Percentiles rank a stretch among this genome's conserved stretches.
phyloP scores from a whole-genome alignment of 2,113 vertebrate genomes.

The Pachypanchax playfairii region DNA sequence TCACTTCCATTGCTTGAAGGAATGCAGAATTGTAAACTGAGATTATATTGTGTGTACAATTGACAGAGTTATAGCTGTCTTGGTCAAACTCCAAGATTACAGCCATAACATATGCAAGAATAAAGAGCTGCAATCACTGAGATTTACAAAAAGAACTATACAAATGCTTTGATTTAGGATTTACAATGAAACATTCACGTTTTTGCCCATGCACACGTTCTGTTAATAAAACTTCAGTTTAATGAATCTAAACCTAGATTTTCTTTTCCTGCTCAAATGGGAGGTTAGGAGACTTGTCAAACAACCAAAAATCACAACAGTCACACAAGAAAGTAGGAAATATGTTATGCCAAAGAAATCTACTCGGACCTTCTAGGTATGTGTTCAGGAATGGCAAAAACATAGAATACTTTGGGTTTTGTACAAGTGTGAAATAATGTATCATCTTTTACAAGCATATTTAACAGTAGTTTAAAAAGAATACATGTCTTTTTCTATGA shows the following conservation, averaged over 20 bases:
- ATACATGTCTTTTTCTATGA: neutral
- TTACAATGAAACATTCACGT: no score
- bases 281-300: neutral
- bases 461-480: neutral
- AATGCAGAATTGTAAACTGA: no score
- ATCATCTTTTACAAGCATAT: neutral
- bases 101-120: no score
- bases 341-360: neutral
- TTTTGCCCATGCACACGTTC: no score
- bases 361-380: neutral
- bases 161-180: neutral
- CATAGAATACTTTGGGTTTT: neutral
- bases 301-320: neutral
- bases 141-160: no score
- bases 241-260: no score
- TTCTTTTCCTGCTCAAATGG: neutral
- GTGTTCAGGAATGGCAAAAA: neutral
- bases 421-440: neutral
- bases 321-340: neutral
- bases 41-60: no score
- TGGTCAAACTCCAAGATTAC: no score
- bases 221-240: no score
- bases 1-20: no score
- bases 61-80: no score
- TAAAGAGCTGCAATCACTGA: no score